Conservation (phyloP, 2,113 vertebrate species). For the Chroicocephalus ridibundus region DNA sequence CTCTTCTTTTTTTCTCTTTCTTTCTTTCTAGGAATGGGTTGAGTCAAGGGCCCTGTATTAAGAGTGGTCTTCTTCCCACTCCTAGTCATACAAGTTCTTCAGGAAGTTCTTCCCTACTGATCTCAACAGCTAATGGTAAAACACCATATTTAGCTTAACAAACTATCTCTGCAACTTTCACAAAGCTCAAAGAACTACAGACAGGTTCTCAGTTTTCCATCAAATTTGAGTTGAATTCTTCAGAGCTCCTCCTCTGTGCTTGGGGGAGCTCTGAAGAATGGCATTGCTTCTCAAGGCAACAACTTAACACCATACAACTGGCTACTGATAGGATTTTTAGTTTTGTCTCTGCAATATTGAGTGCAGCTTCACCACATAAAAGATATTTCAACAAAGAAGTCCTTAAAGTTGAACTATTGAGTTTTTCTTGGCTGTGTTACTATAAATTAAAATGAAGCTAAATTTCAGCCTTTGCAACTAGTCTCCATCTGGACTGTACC, state of each 20-base stretch:
- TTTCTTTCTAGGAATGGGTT: not conserved
- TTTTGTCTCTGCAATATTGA: not conserved
- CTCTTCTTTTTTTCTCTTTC: not conserved
- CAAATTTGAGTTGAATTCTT: not conserved
- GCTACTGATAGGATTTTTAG: not conserved
- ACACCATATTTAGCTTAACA: not conserved
- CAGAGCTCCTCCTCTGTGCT: not conserved
- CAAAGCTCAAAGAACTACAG: not conserved
- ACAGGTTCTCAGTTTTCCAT: not conserved
- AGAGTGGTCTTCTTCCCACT: not conserved
- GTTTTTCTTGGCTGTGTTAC: not conserved
- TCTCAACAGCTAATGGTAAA: not conserved
- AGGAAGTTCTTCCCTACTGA: not conserved
- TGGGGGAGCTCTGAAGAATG: not conserved
- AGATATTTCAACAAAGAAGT: not conserved
- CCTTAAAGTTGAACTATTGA: not conserved
- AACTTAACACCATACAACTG: not conserved
- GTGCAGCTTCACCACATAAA: not conserved
- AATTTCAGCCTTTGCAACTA: not conserved
- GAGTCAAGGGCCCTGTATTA: not conserved
- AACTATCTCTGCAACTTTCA: not conserved
- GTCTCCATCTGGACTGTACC: not conserved
- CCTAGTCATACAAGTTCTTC: not conserved
- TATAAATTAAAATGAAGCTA: not conserved
- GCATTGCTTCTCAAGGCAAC: not conserved